Conservation (phyloP, 2,797 vertebrate species). For the Molossus alvarezi region DNA sequence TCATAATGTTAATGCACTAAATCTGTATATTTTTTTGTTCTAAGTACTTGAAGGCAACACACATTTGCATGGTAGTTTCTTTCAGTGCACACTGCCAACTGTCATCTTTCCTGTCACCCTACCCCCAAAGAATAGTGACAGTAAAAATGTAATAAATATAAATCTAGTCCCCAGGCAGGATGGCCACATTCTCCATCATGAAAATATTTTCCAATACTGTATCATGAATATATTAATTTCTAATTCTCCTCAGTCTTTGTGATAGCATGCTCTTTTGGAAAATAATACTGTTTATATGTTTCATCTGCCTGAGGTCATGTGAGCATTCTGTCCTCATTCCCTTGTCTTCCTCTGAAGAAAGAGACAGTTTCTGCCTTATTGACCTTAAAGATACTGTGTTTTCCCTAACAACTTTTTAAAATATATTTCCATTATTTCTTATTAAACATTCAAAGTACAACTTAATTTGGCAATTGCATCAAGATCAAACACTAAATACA, state of each 20-base stretch:
- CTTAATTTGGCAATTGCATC: background rate
- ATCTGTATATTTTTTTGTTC: background rate
- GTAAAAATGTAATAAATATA: background rate
- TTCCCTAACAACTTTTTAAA: background rate
- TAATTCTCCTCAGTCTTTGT: background rate
- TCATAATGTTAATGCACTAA: background rate
- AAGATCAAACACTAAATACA: background rate
- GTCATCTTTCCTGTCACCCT: background rate
- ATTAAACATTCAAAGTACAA: background rate
- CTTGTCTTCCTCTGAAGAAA: background rate
- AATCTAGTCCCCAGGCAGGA: background rate
- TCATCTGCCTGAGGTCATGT: background rate
- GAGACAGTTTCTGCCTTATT: background rate
- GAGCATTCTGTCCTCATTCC: background rate
- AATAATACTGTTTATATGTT: background rate
- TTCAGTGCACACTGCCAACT: background rate
- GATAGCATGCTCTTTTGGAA: background rate
- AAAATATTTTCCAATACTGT: background rate
- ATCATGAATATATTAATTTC: background rate
- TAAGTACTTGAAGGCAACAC: background rate
- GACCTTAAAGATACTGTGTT: background rate
- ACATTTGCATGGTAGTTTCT: background rate
- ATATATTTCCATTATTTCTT: background rate
- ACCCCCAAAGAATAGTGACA: background rate
- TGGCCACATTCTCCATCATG: background rate